Evolutionary conservation across 2,113 vertebrate species (phyloP).

Genomic region (Leiothrix lutea): DNA sequence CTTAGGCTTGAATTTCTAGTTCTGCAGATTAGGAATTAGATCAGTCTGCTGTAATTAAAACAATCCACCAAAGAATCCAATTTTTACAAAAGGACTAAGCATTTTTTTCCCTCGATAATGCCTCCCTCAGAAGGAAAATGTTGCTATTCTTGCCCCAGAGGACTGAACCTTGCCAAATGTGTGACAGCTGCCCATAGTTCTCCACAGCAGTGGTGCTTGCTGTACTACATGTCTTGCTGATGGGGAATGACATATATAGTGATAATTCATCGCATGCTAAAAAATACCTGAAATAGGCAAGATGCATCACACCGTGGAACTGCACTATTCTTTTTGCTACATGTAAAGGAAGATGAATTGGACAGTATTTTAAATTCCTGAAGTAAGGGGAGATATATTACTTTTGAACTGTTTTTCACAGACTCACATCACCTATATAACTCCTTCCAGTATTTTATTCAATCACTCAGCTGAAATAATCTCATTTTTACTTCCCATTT

Average conservation of each 20-base stretch:
- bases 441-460: background rate
- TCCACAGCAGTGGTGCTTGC: background rate
- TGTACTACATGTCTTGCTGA: background rate
- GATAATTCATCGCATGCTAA: background rate
- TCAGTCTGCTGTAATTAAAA: background rate
- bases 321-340: background rate
- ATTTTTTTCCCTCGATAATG: accelerated
- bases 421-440: background rate
- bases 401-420: background rate
- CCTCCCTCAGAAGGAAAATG: background rate
- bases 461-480: background rate
- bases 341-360: background rate
- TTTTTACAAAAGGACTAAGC: background rate
- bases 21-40: background rate
- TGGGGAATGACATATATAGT: too few relatives aligned
- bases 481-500: background rate
- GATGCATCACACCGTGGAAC: background rate
- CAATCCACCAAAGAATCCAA: background rate
- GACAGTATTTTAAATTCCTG: background rate
- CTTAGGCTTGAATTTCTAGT: background rate
- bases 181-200: background rate
- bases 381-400: background rate
- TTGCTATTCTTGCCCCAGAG: background rate
- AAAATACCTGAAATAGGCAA: background rate
- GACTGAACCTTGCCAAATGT: background rate